phyloP scores from a whole-genome alignment of 2,113 vertebrate species.

The Zosterops hypoxanthus region DNA sequence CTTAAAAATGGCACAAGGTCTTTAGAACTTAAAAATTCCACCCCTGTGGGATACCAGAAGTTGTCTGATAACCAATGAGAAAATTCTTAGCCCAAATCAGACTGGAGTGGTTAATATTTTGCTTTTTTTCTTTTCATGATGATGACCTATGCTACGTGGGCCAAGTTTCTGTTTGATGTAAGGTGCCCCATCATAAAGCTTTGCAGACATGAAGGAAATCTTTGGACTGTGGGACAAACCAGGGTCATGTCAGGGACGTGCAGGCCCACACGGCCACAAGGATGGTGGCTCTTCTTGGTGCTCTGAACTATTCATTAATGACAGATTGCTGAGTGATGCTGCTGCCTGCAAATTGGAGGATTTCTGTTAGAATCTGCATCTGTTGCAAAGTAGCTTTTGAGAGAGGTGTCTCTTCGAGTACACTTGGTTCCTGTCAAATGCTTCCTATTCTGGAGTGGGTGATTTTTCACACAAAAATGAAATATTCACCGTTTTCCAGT shows the following conservation, averaged over 20 bases:
- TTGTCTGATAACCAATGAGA: neutral
- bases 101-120: neutral
- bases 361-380: neutral
- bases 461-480: neutral
- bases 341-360: neutral
- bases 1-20: neutral
- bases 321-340: neutral
- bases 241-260: neutral
- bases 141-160: neutral
- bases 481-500: neutral
- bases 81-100: neutral
- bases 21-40: neutral
- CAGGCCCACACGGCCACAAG: neutral
- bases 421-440: neutral
- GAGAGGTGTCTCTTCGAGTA: neutral
- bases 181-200: neutral
- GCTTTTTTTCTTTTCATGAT: neutral
- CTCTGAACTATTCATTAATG: neutral
- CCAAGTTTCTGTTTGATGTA: neutral
- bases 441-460: neutral
- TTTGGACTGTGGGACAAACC: neutral
- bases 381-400: neutral
- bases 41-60: neutral
- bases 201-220: neutral
- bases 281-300: neutral